Base-by-base conservation (phyloP, 2,888 invertebrate genomes). In the Linnaemya vulpina region DNA sequence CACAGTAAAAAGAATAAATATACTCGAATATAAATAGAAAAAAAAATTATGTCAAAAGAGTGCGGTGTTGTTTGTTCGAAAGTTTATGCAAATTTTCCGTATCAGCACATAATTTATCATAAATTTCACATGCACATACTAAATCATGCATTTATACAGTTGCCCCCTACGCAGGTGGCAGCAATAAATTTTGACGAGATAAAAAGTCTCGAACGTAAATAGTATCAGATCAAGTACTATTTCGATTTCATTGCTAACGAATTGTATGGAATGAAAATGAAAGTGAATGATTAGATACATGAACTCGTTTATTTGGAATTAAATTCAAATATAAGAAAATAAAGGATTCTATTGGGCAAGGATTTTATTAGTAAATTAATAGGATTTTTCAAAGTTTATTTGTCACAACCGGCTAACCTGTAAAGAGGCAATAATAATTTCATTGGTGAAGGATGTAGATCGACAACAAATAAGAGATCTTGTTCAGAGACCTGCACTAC, bases 61-160 rank as follows among this genome's bases (percentile, higher is more conserved):
- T 38, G 51, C 73, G 51, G 49, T 58, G 43, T 68, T 79, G 38
- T 60, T 73, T 73, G 51, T 51, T 58, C n/a, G 49, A 78, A 85
- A 85, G 77, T 85, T 81, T 70, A 70, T 78, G 84, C 43, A 84
- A 84, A 85, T 75, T 79, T 81, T 49, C 55, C 40, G 75, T 85
- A 85, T 82, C 81, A 85, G 81, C 84, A 85, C 82, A 85, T 85
- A 85, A 85, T 85, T 85, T 85, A 85, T 85, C 84, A 85, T 75
- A 85, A 71, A 71, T 65, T 82, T 85, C 62, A 65, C 46, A 84
- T 65, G 55, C 71, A 68, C 70, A 70, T 46, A 58, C n/a, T 30
- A 49, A 73, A 60, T 60, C 51, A 74, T 85, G 63, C 58, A 65
- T 63, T 43, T 55, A 22, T 17, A 55, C 35, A 30, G 49, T 43